Evolutionary conservation across 2,113 vertebrate genomes (phyloP), one percentile per base, ranked within the genome.

Genomic region (Cinclus mexicanus): DNA sequence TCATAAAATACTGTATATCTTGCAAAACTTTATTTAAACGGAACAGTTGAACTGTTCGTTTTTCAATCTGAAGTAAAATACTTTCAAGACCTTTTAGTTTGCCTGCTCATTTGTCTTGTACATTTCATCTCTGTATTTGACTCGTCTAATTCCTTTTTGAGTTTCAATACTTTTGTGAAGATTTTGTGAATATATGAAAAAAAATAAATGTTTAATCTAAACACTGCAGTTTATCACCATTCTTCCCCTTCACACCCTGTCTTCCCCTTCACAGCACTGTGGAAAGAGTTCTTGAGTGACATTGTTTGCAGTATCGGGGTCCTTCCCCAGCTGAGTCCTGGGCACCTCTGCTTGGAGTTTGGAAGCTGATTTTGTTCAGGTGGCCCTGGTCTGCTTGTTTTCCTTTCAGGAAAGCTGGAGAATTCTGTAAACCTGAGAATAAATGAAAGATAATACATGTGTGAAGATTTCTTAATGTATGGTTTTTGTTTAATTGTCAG

Each of bases 1-100:
- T 98, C 87, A 98, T 98, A 97, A 97, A 98, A 98, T 97, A 98
- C 98, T 98, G 98, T 98, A 98, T 98, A 98, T 98, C 98, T 98
- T 97, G 96, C 97, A 95, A 91, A 97, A 96, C 96, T 97, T 97
- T 97, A 97, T 97, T 97, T 97, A 97, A 97, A 94, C 95, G 92
- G 98, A 97, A 95, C 98, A 97, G 98, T 96, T 96, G 97, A 97
- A 96, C 98, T 98, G 98, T 98, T 98, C 98, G 5, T 97, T 98
- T 98, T 98, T 97, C 98, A 98, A 98, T 96, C 96, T 96, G 98
- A 98, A 98, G 98, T 98, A 98, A 98, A 98, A 97, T 95, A 97
- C 97, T 98, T 98, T 98, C 97, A 97, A 98, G 97, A 98, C 97
- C 97, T 97, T 97, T 97, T 94, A 97, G 97, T 98, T 98, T 97